Percentiles rank a stretch among this genome's conserved stretches.
Conservation (phyloP, 1,140 invertebrate genomes). For the Reticulitermes speratus region DNA sequence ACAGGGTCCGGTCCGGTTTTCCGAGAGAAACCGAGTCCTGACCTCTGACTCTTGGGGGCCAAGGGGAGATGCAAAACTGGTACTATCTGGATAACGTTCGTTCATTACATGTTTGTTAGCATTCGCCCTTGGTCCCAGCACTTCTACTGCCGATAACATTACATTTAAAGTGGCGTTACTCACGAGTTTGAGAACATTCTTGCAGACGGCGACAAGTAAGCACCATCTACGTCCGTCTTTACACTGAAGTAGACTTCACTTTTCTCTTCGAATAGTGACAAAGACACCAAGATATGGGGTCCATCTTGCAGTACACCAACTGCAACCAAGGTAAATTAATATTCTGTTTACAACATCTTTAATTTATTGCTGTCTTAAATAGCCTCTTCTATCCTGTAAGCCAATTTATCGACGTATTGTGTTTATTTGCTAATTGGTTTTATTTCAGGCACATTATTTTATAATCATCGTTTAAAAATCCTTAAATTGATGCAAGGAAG, state of each 20-base stretch:
- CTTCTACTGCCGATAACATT: neutral
- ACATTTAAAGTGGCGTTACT: neutral
- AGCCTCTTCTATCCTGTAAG: too few relatives aligned
- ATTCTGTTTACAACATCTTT: neutral
- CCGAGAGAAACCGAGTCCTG: neutral
- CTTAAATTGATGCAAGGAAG: too few relatives aligned
- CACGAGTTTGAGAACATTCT: neutral
- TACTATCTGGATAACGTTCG: neutral
- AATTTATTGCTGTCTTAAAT: too few relatives aligned
- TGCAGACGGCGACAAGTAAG: neutral
- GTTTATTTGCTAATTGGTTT: too few relatives aligned
- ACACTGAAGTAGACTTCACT: neutral
- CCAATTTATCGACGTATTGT: too few relatives aligned
- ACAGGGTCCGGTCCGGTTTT: neutral
- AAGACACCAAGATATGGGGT: neutral
- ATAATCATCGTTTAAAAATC: too few relatives aligned
- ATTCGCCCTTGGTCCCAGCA: neutral
- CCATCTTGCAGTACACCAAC: neutral
- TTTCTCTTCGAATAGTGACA: neutral
- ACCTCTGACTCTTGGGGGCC: neutral
- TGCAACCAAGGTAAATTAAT: neutral
- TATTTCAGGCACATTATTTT: too few relatives aligned
- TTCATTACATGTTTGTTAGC: too few relatives aligned
- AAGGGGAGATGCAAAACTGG: constrained; percentile 4
- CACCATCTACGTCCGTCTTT: neutral